Evolutionary conservation across 2,113 vertebrate genomes (phyloP).

Genomic region (Neolamprologus toae): DNA sequence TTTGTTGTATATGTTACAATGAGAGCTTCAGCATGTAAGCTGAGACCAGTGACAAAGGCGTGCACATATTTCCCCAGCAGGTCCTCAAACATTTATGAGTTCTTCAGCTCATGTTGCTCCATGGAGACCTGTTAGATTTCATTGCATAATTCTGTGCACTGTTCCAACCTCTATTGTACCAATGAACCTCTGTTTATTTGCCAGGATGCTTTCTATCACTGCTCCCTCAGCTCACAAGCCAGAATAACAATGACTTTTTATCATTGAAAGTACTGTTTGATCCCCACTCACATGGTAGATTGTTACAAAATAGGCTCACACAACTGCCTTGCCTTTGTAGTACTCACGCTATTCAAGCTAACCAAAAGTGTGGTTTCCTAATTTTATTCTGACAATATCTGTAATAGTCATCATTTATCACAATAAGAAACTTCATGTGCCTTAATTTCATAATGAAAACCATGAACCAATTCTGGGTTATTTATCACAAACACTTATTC

Average conservation of each 20-base stretch:
- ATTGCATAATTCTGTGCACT: constrained; percentile 54
- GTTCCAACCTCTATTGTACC: constrained; percentile 35
- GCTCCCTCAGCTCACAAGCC: constrained; percentile 30
- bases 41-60: constrained; percentile 13
- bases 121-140: constrained; percentile 60
- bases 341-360: not conserved
- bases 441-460: not conserved
- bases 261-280: constrained; percentile 32
- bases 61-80: constrained; percentile 36
- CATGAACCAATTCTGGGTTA: not conserved
- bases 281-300: not conserved
- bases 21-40: constrained; percentile 1
- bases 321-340: not conserved
- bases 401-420: not conserved
- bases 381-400: not conserved
- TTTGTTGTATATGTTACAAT: constrained; percentile 1
- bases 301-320: constrained; percentile 6
- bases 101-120: constrained; percentile 60
- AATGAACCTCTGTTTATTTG: constrained; percentile 50
- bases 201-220: constrained; percentile 43
- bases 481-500: not conserved
- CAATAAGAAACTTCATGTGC: not conserved
- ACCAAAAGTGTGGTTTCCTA: not conserved
- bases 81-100: constrained; percentile 68
- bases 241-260: constrained; percentile 52